Conservation (phyloP, 2,113 vertebrate species). For the Cyanocitta stelleri region DNA sequence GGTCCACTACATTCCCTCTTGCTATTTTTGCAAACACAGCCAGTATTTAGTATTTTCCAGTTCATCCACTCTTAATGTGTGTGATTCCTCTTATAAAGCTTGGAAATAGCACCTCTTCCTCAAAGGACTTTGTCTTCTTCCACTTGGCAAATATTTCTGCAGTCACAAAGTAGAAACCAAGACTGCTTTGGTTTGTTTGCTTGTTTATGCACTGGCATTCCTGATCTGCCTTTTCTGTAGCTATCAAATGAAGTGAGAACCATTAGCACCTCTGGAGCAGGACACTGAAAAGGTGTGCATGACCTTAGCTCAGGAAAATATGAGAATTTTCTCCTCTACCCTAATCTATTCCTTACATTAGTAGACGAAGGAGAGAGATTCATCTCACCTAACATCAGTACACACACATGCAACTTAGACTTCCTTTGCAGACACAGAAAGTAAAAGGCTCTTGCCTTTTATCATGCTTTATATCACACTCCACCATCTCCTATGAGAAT, state of each 20-base stretch:
- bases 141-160: not conserved
- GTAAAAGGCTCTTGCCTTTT: not conserved
- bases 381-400: not conserved
- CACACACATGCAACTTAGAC: not conserved
- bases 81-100: not conserved
- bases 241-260: not conserved
- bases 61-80: conserved; percentile 34
- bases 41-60: not conserved
- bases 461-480: not conserved
- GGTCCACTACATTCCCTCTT: not conserved
- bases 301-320: not conserved
- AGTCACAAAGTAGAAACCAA: not conserved
- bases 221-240: not conserved
- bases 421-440: not conserved
- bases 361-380: not conserved
- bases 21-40: not conserved
- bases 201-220: not conserved
- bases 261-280: not conserved
- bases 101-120: conserved; percentile 1
- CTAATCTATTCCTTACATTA: not conserved
- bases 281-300: not conserved
- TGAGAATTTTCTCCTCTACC: not conserved
- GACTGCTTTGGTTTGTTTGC: not conserved
- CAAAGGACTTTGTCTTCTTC: conserved; percentile 28
- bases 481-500: not conserved